phyloP scores from a whole-genome alignment of 2,888 invertebrate species.

The Cosmia pyralina region DNA sequence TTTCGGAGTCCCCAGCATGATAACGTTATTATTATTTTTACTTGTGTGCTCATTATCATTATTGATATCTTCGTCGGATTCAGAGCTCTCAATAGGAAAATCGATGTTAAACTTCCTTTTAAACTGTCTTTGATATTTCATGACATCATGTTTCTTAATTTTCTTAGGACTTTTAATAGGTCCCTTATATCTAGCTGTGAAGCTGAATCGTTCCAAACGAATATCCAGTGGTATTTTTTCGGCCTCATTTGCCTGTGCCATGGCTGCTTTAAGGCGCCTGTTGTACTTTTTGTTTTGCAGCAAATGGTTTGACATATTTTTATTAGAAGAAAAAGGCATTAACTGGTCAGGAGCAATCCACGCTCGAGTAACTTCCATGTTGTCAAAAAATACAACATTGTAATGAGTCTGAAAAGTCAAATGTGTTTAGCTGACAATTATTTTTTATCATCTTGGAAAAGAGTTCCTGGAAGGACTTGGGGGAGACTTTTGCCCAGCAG shows the following conservation, averaged over 20 bases:
- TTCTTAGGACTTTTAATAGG: slow-evolving; percentile 79
- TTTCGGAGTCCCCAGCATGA: slow-evolving; percentile 72
- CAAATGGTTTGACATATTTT: slow-evolving; percentile 63
- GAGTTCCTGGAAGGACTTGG: too few relatives aligned
- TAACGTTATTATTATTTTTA: slow-evolving; percentile 66
- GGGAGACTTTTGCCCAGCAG: too few relatives aligned
- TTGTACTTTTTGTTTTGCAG: slow-evolving; percentile 70
- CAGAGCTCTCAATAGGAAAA: slow-evolving; percentile 73
- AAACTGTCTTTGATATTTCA: slow-evolving; percentile 74
- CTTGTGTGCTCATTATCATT: slow-evolving; percentile 37
- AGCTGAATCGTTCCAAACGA: slow-evolving; percentile 85
- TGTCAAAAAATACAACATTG: slow-evolving; percentile 89
- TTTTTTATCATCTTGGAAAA: neutral
- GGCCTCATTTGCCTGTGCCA: slow-evolving; percentile 83
- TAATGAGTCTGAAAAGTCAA: slow-evolving; percentile 86
- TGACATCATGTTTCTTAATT: slow-evolving; percentile 72
- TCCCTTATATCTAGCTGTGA: slow-evolving; percentile 84
- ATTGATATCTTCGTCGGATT: slow-evolving; percentile 70
- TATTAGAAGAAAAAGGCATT: slow-evolving; percentile 77
- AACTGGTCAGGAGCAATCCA: slow-evolving; percentile 85
- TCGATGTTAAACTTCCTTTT: slow-evolving; percentile 78
- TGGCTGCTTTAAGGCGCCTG: slow-evolving; percentile 78
- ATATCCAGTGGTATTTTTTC: slow-evolving; percentile 72
- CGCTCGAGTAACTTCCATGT: slow-evolving; percentile 79
- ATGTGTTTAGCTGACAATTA: neutral